Base-by-base conservation (phyloP, 92 coral and sea anemone species). In the Parazoanthus atlanticus region DNA sequence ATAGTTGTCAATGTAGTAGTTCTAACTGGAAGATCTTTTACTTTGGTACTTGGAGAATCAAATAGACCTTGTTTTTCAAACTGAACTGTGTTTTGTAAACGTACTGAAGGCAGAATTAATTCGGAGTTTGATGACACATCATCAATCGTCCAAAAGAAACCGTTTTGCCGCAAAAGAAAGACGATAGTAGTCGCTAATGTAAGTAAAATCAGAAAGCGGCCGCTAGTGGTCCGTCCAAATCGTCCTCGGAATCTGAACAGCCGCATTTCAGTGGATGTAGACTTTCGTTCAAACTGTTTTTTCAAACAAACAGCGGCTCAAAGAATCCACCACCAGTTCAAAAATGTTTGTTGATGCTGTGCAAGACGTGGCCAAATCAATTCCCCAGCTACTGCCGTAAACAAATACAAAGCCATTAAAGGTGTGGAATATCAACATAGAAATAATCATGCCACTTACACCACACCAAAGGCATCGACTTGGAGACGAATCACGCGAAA, bases 241-340 rank as follows among this genome's bases (percentile, higher is more conserved):
- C 78, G 64, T 30, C 87, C 65, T n/a, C 87, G 87, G 31, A 46
- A 70, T 31, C 78, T 84, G 78, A 70, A 84, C 46, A 84, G 78
- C 87, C 87, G 67, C 87, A 84, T 84, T 73, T 19, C 77, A 32
- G 78, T n/a, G 25, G 25, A 8, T 36, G 25, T n/a, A 28, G 21
- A 84, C 33, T 5, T 28, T 65, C 21, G 26, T 69, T 52, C n/a
- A 46, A 70, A 29, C 19, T 40, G 41, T 84, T 70, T 52, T 40
- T 43, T 47, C 12, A 23, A 28, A 70, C 21, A 69, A 80, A 54
- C 46, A 6, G 71, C n/a, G 19, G 0, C 0, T 4, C 16, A 29
- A 36, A 40, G 31, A 83, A 83, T 83, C 30, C 23, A 84, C 87
- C 87, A 84, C 87, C 87, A 47, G 87, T n/a, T 3, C 16, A 5